phyloP scores from a whole-genome alignment of 2,888 invertebrate genomes.

The Homarus gammarus region DNA sequence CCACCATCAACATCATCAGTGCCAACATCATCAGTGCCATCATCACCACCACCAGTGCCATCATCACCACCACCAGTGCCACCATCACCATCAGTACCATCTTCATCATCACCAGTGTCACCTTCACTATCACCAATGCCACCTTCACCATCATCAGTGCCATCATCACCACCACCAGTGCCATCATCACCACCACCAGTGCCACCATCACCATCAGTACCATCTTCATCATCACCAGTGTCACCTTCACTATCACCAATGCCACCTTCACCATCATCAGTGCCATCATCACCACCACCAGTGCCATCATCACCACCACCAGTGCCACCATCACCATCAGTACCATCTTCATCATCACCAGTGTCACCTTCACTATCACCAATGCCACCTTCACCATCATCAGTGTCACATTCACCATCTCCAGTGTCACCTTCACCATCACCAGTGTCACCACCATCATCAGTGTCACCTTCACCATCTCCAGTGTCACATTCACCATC shows the following conservation, averaged over 20 bases:
- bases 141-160: not conserved
- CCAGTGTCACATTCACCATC: too few relatives aligned
- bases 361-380: too few relatives aligned
- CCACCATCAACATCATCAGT: not conserved
- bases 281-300: not conserved
- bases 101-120: not conserved
- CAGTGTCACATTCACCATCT: too few relatives aligned
- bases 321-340: not conserved
- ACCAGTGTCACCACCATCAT: too few relatives aligned
- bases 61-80: not conserved
- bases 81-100: not conserved
- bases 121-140: not conserved
- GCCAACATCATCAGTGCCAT: not conserved
- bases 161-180: not conserved
- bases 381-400: too few relatives aligned
- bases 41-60: not conserved
- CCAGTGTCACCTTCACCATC: too few relatives aligned
- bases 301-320: not conserved
- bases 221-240: not conserved
- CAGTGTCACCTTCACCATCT: too few relatives aligned
- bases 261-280: not conserved
- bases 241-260: not conserved
- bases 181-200: not conserved
- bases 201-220: slow-evolving; percentile 6
- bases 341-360: too few relatives aligned